Conservation (phyloP, 1,140 invertebrate species). For the Penaeus japonicus region DNA sequence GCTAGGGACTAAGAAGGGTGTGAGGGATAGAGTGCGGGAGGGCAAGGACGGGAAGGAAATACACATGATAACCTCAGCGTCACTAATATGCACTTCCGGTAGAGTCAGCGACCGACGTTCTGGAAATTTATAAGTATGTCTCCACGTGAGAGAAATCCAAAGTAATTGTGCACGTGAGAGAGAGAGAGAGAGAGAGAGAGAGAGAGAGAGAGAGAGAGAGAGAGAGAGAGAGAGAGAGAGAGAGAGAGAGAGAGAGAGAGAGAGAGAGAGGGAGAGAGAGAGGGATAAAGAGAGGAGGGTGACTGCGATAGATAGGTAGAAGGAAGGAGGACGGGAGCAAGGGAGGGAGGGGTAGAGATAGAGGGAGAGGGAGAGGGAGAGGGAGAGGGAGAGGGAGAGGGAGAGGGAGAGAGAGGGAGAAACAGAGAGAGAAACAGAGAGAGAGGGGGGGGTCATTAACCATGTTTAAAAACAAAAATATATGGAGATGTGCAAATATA, state of each 20-base stretch:
- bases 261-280: not conserved
- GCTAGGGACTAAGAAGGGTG: not conserved
- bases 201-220: not conserved
- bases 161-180: not conserved
- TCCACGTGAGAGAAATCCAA: not conserved
- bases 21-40: not conserved
- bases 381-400: not conserved
- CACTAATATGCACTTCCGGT: no score
- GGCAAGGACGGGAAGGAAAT: not conserved
- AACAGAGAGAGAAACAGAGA: not conserved
- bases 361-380: not conserved
- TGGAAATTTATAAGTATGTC: not conserved
- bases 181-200: not conserved
- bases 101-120: no score
- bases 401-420: conserved; percentile 10
- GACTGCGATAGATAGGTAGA: not conserved
- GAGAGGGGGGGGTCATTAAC: not conserved
- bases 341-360: not conserved
- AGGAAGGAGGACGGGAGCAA: not conserved
- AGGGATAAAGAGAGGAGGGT: not conserved
- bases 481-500: no score
- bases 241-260: not conserved
- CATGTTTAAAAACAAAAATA: not conserved
- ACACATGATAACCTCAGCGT: no score
- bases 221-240: not conserved